Percentiles rank a stretch among this genome's conserved stretches.
phyloP scores from a whole-genome alignment of 1,140 invertebrate species.

The Caerostris darwini region DNA sequence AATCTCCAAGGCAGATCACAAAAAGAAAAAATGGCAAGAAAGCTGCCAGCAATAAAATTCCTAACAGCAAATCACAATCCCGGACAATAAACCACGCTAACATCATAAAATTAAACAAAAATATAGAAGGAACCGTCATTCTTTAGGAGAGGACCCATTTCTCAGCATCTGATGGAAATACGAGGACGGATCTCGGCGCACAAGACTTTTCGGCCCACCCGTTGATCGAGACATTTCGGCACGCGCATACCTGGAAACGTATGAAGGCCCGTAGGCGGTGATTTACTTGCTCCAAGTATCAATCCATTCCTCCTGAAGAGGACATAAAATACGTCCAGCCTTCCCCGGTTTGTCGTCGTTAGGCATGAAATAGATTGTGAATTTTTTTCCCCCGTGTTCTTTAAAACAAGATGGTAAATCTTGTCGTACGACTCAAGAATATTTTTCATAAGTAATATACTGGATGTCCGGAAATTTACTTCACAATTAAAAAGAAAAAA shows the following conservation, averaged over 20 bases:
- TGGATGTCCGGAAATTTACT: too few species aligned
- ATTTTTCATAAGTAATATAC: too few species aligned
- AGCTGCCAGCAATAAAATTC: too few species aligned
- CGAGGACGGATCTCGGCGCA: conserved; percentile 24
- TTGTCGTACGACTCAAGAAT: too few species aligned
- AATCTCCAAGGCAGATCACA: too few species aligned
- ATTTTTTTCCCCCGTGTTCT: too few species aligned
- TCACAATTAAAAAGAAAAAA: too few species aligned
- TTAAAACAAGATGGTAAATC: too few species aligned
- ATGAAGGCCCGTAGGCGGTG: conserved; percentile 48
- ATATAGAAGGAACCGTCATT: background rate
- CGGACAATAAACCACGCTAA: too few species aligned
- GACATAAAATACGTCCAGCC: background rate
- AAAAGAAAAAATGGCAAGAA: too few species aligned
- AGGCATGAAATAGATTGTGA: background rate
- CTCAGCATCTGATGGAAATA: conserved; percentile 41
- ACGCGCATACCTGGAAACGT: conserved; percentile 46
- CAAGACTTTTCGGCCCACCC: conserved; percentile 46
- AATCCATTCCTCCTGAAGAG: background rate
- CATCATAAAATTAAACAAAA: conserved; percentile 22
- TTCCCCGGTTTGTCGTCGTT: background rate
- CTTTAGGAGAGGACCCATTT: background rate
- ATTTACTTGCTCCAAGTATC: conserved; percentile 11
- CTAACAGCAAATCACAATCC: too few species aligned
- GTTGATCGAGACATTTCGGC: conserved; percentile 47